These are phyloP conservation scores for Amphiprion percula DNA, from an alignment of 2,113 vertebrate species.

Conservation along the genomic window DNA sequence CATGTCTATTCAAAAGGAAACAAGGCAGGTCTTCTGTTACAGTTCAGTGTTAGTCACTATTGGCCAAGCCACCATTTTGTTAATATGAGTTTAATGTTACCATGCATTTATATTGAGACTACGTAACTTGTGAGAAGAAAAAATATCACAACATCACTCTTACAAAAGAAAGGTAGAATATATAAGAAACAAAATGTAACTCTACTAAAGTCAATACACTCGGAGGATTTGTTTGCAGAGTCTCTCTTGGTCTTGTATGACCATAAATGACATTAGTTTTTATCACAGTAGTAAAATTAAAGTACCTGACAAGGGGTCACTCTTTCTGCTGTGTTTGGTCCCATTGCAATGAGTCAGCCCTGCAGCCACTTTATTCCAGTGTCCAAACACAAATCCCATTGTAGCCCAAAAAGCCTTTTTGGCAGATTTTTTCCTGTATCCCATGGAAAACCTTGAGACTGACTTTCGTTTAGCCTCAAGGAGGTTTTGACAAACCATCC, in stretches of 20 bases:
- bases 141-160: neutral
- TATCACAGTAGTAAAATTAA: neutral
- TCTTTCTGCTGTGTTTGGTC: neutral
- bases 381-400: too few relatives aligned
- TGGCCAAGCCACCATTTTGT: constrained; percentile 7
- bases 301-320: neutral
- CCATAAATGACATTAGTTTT: too few relatives aligned
- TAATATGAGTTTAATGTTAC: neutral
- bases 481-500: too few relatives aligned
- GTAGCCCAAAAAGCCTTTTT: too few relatives aligned
- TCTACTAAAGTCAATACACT: constrained; percentile 12
- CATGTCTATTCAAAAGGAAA: constrained; percentile 78
- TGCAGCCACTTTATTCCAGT: too few relatives aligned
- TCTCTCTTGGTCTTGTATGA: neutral
- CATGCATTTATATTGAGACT: constrained; percentile 35
- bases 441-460: too few relatives aligned
- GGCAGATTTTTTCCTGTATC: too few relatives aligned
- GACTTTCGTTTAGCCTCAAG: too few relatives aligned
- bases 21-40: constrained; percentile 41
- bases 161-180: constrained; percentile 13
- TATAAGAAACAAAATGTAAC: constrained; percentile 16
- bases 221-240: constrained; percentile 3
- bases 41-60: constrained; percentile 25
- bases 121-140: constrained; percentile 31
- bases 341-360: too few relatives aligned